Conservation (phyloP, 2,797 vertebrate genomes). For the Syngnathus acus region DNA sequence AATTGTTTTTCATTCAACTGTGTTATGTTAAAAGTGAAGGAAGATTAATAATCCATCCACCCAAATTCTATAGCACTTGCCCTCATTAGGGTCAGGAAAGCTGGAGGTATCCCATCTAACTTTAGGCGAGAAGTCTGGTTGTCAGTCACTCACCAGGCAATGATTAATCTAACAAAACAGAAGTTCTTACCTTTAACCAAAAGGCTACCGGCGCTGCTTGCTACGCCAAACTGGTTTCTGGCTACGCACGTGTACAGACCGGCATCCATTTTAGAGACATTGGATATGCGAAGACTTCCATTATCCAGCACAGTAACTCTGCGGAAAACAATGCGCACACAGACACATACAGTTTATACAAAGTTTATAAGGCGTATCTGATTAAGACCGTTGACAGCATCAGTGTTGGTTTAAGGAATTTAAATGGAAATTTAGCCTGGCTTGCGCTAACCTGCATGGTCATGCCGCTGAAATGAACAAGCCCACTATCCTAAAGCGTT, state of each 20-base stretch:
- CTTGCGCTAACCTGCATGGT: not conserved
- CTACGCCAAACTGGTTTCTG: conserved; percentile 89
- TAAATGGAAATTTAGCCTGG: conserved; percentile 6
- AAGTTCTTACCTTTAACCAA: conserved; percentile 87
- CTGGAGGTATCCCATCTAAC: not conserved
- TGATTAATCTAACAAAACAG: not conserved
- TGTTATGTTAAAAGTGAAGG: not conserved
- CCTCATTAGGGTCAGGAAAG: not conserved
- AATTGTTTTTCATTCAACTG: not conserved
- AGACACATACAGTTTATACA: not conserved
- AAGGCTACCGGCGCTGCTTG: conserved; percentile 85
- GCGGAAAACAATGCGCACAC: conserved; percentile 24
- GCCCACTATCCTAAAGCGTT: conserved; percentile 34
- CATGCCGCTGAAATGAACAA: conserved; percentile 24
- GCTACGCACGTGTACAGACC: conserved; percentile 93
- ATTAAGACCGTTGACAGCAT: conserved; percentile 4
- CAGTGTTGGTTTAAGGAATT: conserved; percentile 10
- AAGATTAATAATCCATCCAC: not conserved
- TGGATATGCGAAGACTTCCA: conserved; percentile 85
- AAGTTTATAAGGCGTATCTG: conserved; percentile 2
- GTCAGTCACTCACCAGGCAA: not conserved
- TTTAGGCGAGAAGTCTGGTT: not conserved
- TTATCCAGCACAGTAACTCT: conserved; percentile 84
- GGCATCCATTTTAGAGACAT: conserved; percentile 82
- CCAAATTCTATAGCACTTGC: not conserved